Percentiles rank a stretch among this genome's conserved stretches.
These are phyloP conservation scores for Tiliacea citrago DNA, from an alignment of 2,888 invertebrate species.

Conservation along the genomic window DNA sequence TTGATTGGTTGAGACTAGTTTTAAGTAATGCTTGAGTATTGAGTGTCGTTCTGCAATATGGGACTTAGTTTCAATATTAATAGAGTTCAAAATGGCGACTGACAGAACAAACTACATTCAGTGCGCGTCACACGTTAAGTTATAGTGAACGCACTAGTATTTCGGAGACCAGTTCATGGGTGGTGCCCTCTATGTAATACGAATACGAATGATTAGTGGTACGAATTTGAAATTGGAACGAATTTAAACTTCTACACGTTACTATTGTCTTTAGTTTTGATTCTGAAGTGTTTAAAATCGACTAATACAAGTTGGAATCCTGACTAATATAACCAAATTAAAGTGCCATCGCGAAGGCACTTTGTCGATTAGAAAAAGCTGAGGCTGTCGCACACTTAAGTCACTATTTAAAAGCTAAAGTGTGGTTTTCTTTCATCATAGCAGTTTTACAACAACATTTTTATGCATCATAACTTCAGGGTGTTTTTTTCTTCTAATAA, in stretches of 20 bases:
- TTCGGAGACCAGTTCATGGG: conserved; percentile 29
- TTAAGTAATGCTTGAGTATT: too few relatives aligned
- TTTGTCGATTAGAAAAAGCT: conserved; percentile 19
- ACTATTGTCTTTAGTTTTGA: conserved; percentile 45
- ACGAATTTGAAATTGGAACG: conserved; percentile 52
- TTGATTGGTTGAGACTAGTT: too few relatives aligned
- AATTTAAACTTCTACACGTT: conserved; percentile 58
- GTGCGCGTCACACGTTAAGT: too few relatives aligned
- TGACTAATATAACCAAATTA: conserved; percentile 45
- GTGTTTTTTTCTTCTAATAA: not conserved
- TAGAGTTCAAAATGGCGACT: too few relatives aligned
- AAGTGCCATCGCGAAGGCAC: conserved; percentile 58
- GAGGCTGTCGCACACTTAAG: conserved; percentile 8
- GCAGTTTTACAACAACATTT: not conserved
- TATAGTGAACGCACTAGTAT: not conserved
- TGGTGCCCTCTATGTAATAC: conserved; percentile 26
- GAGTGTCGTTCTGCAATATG: too few relatives aligned
- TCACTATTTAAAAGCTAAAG: not conserved
- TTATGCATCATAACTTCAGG: not conserved
- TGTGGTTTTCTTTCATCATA: not conserved
- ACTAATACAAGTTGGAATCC: conserved; percentile 12
- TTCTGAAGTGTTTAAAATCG: conserved; percentile 42
- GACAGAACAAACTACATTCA: too few relatives aligned
- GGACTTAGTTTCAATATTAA: too few relatives aligned
- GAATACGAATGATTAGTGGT: conserved; percentile 38